Percentiles rank a stretch among this genome's conserved stretches.
These are phyloP conservation scores for Bergia puertoricense DNA, from an alignment of 92 coral and sea anemone species.

Conservation along the genomic window DNA sequence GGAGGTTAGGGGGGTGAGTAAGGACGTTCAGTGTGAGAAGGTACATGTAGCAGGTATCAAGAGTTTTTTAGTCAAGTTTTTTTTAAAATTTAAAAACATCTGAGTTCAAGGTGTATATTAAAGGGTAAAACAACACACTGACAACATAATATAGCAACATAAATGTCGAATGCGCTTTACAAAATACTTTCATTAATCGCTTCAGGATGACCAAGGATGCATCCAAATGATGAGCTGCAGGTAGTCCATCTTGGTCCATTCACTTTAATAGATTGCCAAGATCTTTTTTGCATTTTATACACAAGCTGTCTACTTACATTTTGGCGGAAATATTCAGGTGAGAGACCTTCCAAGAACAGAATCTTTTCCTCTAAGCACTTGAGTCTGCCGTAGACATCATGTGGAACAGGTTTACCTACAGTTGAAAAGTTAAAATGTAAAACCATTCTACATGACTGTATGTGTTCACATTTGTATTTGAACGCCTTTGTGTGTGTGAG, in stretches of 20 bases:
- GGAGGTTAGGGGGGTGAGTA: no score
- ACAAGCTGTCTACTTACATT: constrained; percentile 40
- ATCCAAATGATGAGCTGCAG: neutral
- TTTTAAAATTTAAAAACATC: no score
- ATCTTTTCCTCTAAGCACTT: constrained; percentile 75
- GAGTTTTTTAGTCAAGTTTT: no score
- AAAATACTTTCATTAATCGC: no score
- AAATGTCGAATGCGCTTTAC: neutral
- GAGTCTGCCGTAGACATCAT: constrained; percentile 76
- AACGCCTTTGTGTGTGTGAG: no score
- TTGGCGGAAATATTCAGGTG: constrained; percentile 87
- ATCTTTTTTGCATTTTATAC: neutral
- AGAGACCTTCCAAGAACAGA: constrained; percentile 86
- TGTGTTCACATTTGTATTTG: neutral
- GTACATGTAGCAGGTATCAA: no score
- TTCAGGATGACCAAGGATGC: neutral
- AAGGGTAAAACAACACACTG: no score
- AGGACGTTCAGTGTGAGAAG: no score
- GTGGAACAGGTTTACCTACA: constrained; percentile 82
- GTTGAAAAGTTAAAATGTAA: neutral
- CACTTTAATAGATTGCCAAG: neutral
- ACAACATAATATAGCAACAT: no score
- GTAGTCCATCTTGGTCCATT: neutral
- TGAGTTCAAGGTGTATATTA: no score
- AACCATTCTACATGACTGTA: neutral